phyloP scores from a whole-genome alignment of 2,797 vertebrate species.

The Sebastolobus alascanus region DNA sequence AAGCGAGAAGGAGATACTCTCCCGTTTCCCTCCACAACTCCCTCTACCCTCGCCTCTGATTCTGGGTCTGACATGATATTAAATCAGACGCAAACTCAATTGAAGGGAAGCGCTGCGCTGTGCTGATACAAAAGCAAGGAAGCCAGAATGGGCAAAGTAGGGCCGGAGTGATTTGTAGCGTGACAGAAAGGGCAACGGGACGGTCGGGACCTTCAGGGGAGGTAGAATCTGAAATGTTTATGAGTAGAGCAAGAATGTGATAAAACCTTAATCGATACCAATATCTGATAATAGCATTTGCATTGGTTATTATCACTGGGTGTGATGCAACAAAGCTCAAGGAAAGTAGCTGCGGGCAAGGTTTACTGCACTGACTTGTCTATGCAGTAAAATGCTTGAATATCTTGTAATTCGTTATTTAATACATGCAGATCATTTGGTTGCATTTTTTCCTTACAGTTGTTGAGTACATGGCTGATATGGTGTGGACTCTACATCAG shows the following conservation, averaged over 20 bases:
- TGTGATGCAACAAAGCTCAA: neutral
- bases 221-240: conserved; percentile 42
- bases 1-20: neutral
- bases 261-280: conserved; percentile 51
- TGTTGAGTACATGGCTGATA: neutral
- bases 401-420: neutral
- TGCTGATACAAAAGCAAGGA: conserved; percentile 41
- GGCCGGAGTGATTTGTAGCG: conserved; percentile 48
- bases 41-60: conserved; percentile 9
- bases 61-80: conserved; percentile 50
- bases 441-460: neutral
- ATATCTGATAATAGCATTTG: conserved; percentile 32
- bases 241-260: conserved; percentile 20
- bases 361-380: neutral
- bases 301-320: conserved; percentile 16
- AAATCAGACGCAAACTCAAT: conserved; percentile 74
- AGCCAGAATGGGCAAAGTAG: conserved; percentile 24
- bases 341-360: conserved; percentile 1
- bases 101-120: conserved; percentile 61
- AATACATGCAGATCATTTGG: neutral
- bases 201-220: conserved; percentile 14
- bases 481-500: neutral
- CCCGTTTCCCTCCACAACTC: neutral
- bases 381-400: neutral
- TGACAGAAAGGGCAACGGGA: conserved; percentile 40